phyloP scores from a whole-genome alignment of 2,797 vertebrate genomes.

The Arrhamphus sclerolepis region DNA sequence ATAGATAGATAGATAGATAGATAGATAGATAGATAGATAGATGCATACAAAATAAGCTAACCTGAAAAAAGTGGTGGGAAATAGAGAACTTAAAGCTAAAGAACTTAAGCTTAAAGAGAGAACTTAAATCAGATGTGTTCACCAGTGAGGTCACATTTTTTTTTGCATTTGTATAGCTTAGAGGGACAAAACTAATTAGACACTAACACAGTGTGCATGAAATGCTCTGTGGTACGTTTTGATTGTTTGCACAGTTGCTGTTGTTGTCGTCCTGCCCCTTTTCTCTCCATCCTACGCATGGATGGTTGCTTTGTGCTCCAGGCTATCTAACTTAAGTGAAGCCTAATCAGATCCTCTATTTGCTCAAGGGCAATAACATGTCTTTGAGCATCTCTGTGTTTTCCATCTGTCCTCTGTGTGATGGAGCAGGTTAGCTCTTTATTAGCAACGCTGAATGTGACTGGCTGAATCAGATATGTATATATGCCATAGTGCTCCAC shows the following conservation, averaged over 20 bases:
- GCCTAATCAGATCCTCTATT: slow-evolving; percentile 52
- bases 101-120: too few relatives aligned
- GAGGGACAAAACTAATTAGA: slow-evolving; percentile 17
- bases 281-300: slow-evolving; percentile 10
- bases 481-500: slow-evolving; percentile 49
- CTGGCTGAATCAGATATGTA: slow-evolving; percentile 7
- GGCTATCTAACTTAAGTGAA: slow-evolving; percentile 50
- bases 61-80: too few relatives aligned
- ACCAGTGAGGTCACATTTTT: neutral
- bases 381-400: slow-evolving; percentile 38
- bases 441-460: slow-evolving; percentile 41
- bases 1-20: too few relatives aligned
- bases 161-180: neutral
- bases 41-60: too few relatives aligned
- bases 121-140: neutral
- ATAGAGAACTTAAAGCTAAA: too few relatives aligned
- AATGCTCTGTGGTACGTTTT: slow-evolving; percentile 4
- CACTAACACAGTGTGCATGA: slow-evolving; percentile 18
- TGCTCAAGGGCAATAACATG: slow-evolving; percentile 52
- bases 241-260: slow-evolving; percentile 15
- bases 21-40: too few relatives aligned
- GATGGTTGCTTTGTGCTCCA: slow-evolving; percentile 35
- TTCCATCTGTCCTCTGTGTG: slow-evolving; percentile 53
- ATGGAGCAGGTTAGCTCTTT: slow-evolving; percentile 47
- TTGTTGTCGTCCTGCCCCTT: slow-evolving; percentile 31